Conservation (phyloP, 2,113 vertebrate species). For the Grantiella picta region DNA sequence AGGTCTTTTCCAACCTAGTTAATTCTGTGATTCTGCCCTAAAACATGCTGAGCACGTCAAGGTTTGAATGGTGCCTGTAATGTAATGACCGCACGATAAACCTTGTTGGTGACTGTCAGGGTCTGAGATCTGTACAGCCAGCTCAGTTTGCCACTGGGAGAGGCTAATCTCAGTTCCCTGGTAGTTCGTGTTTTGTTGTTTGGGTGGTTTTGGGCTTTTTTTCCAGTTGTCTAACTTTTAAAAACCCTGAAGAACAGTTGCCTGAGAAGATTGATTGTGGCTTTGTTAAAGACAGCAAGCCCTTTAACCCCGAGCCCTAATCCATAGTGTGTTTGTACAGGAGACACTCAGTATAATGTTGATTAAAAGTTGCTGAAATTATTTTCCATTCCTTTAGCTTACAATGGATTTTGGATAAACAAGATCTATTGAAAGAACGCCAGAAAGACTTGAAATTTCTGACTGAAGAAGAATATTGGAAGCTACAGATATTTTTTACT, state of each 20-base stretch:
- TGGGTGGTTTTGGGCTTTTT: not conserved
- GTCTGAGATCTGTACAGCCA: rapidly evolving
- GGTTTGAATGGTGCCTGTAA: not conserved
- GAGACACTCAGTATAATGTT: not conserved
- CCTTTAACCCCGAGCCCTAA: rapidly evolving
- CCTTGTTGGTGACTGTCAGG: rapidly evolving
- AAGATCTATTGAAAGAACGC: conserved; percentile 96
- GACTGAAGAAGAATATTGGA: conserved; percentile 98
- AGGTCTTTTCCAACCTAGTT: not conserved
- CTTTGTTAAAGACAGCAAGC: not conserved
- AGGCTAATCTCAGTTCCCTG: not conserved
- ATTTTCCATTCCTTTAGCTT: conserved; percentile 75
- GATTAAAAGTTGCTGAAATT: not conserved
- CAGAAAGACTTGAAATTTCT: conserved; percentile 98
- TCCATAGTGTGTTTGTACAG: not conserved
- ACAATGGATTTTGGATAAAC: conserved; percentile 99
- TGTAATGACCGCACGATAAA: not conserved
- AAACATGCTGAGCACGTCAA: rapidly evolving
- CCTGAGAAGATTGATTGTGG: not conserved
- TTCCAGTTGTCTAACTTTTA: not conserved
- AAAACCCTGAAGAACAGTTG: not conserved
- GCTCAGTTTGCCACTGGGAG: rapidly evolving
- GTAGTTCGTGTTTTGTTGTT: not conserved
- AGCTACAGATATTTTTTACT: conserved; percentile 98
- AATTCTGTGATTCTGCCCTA: not conserved